phyloP scores from a whole-genome alignment of 2,113 vertebrate genomes.

The Vulpes vulpes region DNA sequence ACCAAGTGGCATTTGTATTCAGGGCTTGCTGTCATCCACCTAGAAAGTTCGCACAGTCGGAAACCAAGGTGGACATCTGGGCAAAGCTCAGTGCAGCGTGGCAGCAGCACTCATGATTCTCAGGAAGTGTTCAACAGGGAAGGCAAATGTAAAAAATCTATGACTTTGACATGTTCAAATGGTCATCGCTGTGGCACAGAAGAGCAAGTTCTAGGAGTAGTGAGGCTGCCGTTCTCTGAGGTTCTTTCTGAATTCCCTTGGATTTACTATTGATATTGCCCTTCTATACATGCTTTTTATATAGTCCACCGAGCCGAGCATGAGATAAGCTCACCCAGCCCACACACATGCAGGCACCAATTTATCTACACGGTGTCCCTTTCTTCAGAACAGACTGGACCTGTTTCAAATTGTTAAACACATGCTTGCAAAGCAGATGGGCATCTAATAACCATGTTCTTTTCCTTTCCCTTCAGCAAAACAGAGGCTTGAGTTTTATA shows the following conservation, averaged over 20 bases:
- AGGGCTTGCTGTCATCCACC: neutral
- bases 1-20: rapidly evolving
- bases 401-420: neutral
- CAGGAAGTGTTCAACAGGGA: rapidly evolving
- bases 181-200: neutral
- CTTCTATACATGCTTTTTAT: neutral
- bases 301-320: no score
- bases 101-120: rapidly evolving
- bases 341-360: neutral
- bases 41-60: neutral
- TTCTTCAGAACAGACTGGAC: neutral
- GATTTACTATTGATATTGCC: no score
- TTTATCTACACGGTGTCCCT: neutral
- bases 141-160: neutral
- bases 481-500: neutral
- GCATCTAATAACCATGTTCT: rapidly evolving
- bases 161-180: neutral
- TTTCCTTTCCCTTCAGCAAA: neutral
- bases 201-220: neutral
- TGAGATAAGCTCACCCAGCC: neutral
- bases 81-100: rapidly evolving
- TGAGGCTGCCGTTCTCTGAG: neutral
- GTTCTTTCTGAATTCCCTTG: neutral
- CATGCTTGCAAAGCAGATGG: neutral
- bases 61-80: neutral